These are phyloP conservation scores for Pteruthius melanotis DNA, from an alignment of 2,113 vertebrate species.

Conservation along the genomic window DNA sequence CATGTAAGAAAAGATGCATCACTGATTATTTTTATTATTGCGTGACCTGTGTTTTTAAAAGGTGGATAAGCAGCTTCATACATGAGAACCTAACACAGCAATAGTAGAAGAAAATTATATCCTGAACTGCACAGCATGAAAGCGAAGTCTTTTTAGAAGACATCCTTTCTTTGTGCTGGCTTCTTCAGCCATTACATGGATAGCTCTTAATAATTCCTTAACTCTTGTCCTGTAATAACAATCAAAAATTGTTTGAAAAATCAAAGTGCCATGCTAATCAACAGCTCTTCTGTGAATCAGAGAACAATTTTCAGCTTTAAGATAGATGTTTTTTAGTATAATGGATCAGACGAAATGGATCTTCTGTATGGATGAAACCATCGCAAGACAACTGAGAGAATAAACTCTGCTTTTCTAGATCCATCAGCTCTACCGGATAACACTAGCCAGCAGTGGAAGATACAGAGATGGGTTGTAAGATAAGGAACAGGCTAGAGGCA, in stretches of 20 bases:
- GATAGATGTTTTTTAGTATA: not conserved
- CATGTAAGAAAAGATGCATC: not conserved
- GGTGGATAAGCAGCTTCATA: not conserved
- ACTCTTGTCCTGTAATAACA: not conserved
- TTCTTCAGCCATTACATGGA: not conserved
- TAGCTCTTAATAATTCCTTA: not conserved
- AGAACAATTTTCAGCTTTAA: conserved; percentile 1
- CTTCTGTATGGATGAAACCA: not conserved
- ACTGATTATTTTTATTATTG: not conserved
- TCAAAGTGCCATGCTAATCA: not conserved
- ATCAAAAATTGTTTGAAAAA: not conserved
- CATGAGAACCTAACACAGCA: not conserved
- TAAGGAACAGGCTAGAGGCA: conserved; percentile 74
- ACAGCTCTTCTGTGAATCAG: not conserved
- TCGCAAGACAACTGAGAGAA: not conserved
- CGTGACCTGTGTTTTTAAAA: not conserved
- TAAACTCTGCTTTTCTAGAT: conserved; percentile 36
- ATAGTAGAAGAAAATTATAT: not conserved
- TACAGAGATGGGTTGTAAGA: conserved; percentile 63
- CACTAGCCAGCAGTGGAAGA: conserved; percentile 71
- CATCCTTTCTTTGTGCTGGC: not conserved
- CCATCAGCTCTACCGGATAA: conserved; percentile 35
- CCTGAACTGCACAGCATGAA: not conserved
- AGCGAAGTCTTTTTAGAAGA: not conserved
- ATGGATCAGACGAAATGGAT: not conserved